Conservation (phyloP, 2,113 vertebrate genomes). For the Thryonomys swinderianus region DNA sequence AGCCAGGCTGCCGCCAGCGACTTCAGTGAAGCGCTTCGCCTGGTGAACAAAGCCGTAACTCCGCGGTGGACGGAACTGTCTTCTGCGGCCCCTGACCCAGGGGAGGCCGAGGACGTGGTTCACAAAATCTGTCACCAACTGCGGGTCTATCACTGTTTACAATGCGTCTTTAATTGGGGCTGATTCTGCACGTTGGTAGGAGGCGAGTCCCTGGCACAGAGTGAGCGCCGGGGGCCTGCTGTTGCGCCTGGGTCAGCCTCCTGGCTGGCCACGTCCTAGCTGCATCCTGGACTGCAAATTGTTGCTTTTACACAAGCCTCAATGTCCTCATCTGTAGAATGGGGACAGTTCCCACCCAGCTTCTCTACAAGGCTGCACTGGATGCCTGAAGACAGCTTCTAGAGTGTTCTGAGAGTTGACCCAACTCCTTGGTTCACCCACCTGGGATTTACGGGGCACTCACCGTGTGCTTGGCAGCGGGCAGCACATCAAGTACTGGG, state of each 20-base stretch:
- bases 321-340: not conserved
- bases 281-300: not conserved
- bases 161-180: not conserved
- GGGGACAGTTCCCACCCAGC: not conserved
- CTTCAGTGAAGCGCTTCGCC: slow-evolving; percentile 56
- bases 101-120: slow-evolving; percentile 41
- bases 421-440: not conserved
- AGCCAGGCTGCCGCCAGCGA: not conserved
- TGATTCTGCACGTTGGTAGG: not conserved
- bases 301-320: not conserved
- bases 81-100: slow-evolving; percentile 9
- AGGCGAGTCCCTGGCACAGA: accelerated
- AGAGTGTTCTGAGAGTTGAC: not conserved
- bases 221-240: accelerated
- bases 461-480: accelerated
- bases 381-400: not conserved
- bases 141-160: not conserved
- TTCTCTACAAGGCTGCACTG: not conserved
- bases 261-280: accelerated
- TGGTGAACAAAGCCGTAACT: not conserved
- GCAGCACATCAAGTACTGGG: not conserved
- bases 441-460: not conserved
- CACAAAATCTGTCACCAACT: slow-evolving; percentile 56
- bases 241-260: not conserved
- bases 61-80: not conserved